These are phyloP conservation scores for Diarsia mendica DNA, from an alignment of 2,888 invertebrate species.

Conservation along the genomic window DNA sequence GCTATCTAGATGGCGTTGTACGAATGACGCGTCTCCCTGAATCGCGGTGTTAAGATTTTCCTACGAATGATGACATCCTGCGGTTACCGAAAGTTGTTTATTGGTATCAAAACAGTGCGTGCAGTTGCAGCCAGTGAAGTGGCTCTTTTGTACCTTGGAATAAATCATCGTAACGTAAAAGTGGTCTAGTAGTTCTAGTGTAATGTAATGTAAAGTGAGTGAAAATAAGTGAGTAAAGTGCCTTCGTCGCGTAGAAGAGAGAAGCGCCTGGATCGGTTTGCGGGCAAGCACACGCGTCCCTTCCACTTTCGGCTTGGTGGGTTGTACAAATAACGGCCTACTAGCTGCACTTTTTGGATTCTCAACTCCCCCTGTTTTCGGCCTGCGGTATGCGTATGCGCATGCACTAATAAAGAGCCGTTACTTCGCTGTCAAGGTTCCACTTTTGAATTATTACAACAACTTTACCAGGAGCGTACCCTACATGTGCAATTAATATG, in stretches of 20 bases:
- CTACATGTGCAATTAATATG: conserved; percentile 2
- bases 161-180: not conserved
- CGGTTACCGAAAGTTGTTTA: not conserved
- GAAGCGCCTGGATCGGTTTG: conserved; percentile 17
- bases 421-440: not conserved
- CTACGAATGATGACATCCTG: conserved; percentile 26
- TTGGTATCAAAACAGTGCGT: rapidly evolving
- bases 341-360: conserved; percentile 24
- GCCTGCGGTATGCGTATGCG: not conserved
- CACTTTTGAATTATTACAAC: not conserved
- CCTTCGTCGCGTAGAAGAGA: not conserved
- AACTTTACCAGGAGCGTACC: not conserved
- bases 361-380: conserved; percentile 12
- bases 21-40: conserved; percentile 21
- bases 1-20: conserved; percentile 58
- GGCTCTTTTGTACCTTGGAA: conserved; percentile 26
- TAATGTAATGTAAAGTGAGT: not conserved
- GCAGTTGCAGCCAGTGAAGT: conserved; percentile 29
- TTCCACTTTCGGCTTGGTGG: not conserved
- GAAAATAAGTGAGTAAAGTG: conserved; percentile 4
- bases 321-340: not conserved
- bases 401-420: not conserved
- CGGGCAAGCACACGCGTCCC: not conserved
- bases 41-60: conserved; percentile 59
- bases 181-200: not conserved